A percentile compares a stretch with the other conserved stretches of the same genome.
Conservation (phyloP, 2,113 vertebrate species). For the Chaenocephalus aceratus region DNA sequence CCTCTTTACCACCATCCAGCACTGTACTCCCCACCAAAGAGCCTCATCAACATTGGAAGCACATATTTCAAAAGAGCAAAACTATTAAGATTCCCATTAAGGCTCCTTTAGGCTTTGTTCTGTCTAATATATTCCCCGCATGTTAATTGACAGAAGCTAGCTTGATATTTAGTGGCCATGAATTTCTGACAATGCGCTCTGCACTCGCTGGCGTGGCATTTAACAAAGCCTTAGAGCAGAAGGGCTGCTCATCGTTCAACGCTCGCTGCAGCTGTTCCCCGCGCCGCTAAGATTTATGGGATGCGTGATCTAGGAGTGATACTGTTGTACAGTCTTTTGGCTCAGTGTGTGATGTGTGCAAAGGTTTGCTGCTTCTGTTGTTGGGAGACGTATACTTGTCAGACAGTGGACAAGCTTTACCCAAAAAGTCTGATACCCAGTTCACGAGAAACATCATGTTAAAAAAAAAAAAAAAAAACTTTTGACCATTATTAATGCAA, state of each 20-base stretch:
- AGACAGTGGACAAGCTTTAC: background rate
- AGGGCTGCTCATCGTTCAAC: slow-evolving; percentile 38
- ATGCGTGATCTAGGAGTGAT: slow-evolving; percentile 22
- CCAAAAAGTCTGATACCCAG: background rate
- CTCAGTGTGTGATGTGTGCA: slow-evolving; percentile 28
- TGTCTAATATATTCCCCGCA: slow-evolving; percentile 41
- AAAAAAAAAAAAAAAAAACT: background rate
- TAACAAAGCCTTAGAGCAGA: slow-evolving; percentile 62
- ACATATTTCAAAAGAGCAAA: slow-evolving; percentile 59
- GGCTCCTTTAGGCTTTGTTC: slow-evolving; percentile 47
- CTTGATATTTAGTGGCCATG: slow-evolving; percentile 67
- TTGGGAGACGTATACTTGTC: background rate
- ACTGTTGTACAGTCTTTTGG: slow-evolving; percentile 47
- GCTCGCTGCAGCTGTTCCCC: slow-evolving; percentile 58
- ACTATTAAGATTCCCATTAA: slow-evolving; percentile 57
- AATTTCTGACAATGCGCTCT: slow-evolving; percentile 45
- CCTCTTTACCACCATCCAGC: slow-evolving; percentile 14
- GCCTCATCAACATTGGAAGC: slow-evolving; percentile 55
- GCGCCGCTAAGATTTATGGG: slow-evolving; percentile 61
- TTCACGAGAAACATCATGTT: background rate
- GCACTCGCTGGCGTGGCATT: slow-evolving; percentile 54
- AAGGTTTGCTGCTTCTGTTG: background rate
- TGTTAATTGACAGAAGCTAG: slow-evolving; percentile 53
- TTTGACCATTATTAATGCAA: background rate
- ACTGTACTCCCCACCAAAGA: slow-evolving; percentile 21